A percentile compares a stretch with the other conserved stretches of the same genome.
These are phyloP conservation scores for Rhabdomys dilectus DNA, from an alignment of 2,113 vertebrate genomes.

Conservation along the genomic window DNA sequence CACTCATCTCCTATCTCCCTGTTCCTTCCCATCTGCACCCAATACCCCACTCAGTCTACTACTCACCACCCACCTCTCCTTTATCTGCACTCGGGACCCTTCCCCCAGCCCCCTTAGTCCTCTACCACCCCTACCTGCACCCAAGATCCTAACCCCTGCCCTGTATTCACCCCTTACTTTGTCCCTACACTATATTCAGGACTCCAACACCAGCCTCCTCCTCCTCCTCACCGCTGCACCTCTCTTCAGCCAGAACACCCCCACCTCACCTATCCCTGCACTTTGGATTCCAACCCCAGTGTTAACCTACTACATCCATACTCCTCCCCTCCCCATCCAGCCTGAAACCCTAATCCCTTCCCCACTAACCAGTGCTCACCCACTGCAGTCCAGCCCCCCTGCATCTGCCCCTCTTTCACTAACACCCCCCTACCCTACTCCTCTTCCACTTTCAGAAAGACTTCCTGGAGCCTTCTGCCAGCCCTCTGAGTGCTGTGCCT, in stretches of 20 bases:
- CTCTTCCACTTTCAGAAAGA: background rate
- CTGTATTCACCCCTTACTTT: background rate
- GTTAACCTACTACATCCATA: background rate
- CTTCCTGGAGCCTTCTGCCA: constrained; percentile 53
- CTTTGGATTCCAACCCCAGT: background rate
- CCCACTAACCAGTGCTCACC: background rate
- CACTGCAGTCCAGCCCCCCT: background rate
- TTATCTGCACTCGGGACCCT: background rate
- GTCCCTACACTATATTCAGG: too few relatives aligned
- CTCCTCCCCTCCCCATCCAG: background rate
- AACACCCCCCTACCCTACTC: background rate
- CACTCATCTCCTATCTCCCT: too few relatives aligned
- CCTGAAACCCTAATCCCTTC: background rate
- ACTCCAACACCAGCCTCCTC: background rate
- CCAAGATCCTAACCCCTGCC: background rate
- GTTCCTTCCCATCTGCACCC: background rate
- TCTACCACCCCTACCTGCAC: background rate
- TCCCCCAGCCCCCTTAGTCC: background rate
- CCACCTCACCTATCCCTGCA: background rate
- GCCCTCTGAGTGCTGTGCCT: background rate
- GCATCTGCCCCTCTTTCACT: background rate
- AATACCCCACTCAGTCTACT: background rate
- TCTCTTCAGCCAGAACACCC: background rate
- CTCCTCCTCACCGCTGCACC: background rate
- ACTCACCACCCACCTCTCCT: background rate